Evolutionary conservation across 2,888 invertebrate genomes (phyloP).

Genomic region (Girardia tigrina): DNA sequence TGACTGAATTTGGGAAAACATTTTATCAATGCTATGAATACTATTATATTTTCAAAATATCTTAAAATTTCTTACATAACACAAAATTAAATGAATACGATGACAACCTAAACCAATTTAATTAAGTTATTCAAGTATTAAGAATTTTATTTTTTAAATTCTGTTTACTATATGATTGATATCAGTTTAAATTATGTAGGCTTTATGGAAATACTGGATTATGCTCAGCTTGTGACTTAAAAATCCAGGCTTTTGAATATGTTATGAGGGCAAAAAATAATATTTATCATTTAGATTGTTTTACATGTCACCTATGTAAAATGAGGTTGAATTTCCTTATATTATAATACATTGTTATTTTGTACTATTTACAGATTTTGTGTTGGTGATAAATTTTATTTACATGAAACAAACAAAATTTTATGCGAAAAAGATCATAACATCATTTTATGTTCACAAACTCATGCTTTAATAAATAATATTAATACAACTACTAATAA

Average conservation of each 20-base stretch:
- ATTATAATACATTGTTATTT: background rate
- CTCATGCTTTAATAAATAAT: background rate
- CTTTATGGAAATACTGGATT: constrained; percentile 76
- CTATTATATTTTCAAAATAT: too few species aligned
- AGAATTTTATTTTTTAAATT: too few species aligned
- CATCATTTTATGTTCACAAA: constrained; percentile 45
- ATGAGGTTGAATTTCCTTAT: constrained; percentile 60
- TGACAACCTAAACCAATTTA: too few species aligned
- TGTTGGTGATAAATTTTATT: constrained; percentile 78
- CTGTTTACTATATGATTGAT: too few species aligned
- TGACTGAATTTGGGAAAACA: too few species aligned
- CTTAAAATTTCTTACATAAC: too few species aligned
- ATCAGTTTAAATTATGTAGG: constrained; percentile 55
- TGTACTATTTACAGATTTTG: constrained; percentile 62
- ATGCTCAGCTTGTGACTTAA: constrained; percentile 78
- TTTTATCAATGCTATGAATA: too few species aligned
- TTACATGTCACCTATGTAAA: constrained; percentile 82
- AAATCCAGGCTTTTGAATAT: constrained; percentile 84
- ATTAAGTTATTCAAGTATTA: too few species aligned
- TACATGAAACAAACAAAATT: constrained; percentile 74
- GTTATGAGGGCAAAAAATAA: constrained; percentile 81
- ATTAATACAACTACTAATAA: background rate
- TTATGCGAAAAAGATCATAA: constrained; percentile 85
- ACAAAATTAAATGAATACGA: too few species aligned
- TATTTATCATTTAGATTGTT: constrained; percentile 82